Evolutionary conservation across 2,888 invertebrate species (phyloP), one percentile per base, ranked within the genome.

Genomic region (Cyclophora albipunctata): DNA sequence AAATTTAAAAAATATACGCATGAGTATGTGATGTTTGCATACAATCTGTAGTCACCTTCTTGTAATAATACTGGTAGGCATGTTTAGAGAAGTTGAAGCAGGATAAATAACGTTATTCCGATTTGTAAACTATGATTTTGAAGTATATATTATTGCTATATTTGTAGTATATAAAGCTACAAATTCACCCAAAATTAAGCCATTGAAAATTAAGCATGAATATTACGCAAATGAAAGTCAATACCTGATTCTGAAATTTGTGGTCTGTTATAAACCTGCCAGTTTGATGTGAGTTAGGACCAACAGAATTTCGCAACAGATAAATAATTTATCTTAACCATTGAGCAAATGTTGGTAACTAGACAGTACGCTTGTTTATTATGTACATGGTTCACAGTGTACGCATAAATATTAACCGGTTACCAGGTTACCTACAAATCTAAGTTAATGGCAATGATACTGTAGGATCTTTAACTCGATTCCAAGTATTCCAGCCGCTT

Each of bases 401-500:
- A 54, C 56, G 60, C 58, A 66, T 73, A 72, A 63, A 71, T 66
- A 64, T 5, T 37, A 37, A 5, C 58, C 49, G 56, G 62, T 73
- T 69, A 69, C 62, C 65, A 57, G 66, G 61, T 63, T 63, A 65
- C 68, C 66, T 64, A 62, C 65, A 73, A 66, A 75, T 72, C 71
- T 73, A 76, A 72, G 73, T 69, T 72, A 72, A 74, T 69, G 67
- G 72, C 73, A 73, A 72, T 78, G 72, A 71, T 69, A 72, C 69
- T 63, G 70, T 69, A 66, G 60, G 69, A 63, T 66, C 68, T 58
- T 73, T 73, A 78, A 80, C 78, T 72, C 74, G 80, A 75, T 73
- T 78, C 80, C 77, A 37, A 37, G 37, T 37, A 37, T 78, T 76
- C 71, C 77, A 71, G 71, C 68, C 54, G 66, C 69, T 77, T 82